Evolutionary conservation across 1,140 invertebrate genomes (phyloP), one percentile per base, ranked within the genome.

Genomic region (Tetragonula clypearis): DNA sequence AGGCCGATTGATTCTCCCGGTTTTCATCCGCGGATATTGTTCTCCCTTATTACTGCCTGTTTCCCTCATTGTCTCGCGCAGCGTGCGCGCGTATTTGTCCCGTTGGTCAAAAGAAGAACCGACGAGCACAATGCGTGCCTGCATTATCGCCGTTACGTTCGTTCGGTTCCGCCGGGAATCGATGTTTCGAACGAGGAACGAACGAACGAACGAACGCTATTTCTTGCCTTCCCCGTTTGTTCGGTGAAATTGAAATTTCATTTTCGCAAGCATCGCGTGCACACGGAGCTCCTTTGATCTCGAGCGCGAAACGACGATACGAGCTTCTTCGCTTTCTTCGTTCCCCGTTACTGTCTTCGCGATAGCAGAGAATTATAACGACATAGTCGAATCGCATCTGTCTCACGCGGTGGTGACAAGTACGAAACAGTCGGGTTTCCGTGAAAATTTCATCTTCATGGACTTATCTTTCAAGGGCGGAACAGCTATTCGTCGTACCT

Each of bases 401-500:
- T 30, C 30, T 30, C 21, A 41, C 5, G 26, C 11, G 1, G 5
- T 6, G 1, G 49, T 30, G 30, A 21, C 15, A 53, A 60, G 26
- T 35, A 11, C n/a, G 68, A 23, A 26, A 26, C n/a, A 5, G 11
- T 2, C 69, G 41, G 0, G 55, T 80, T 30, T n/a, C 11, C 1
- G 14, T 41, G 1, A 11, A 66, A 83, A 87, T 84, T 65, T 66
- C 17, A 41, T 60, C 11, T 4, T 49, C 41, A 8, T 35, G 19
- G 14, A 3, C 41, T 58, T 15, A 35, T 9, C 14, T 2, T 66
- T 84, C 2, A 49, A 26, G 49, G 21, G n/a, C 6, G 56, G 30
- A 78, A 78, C 58, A 19, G 23, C 35, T 30, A 19, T 82, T 65
- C 60, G 2, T 26, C 66, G 66, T 82, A 88, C 88, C 82, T 79